Evolutionary conservation across 2,888 invertebrate genomes (phyloP).

Genomic region (Spilarctia lutea): DNA sequence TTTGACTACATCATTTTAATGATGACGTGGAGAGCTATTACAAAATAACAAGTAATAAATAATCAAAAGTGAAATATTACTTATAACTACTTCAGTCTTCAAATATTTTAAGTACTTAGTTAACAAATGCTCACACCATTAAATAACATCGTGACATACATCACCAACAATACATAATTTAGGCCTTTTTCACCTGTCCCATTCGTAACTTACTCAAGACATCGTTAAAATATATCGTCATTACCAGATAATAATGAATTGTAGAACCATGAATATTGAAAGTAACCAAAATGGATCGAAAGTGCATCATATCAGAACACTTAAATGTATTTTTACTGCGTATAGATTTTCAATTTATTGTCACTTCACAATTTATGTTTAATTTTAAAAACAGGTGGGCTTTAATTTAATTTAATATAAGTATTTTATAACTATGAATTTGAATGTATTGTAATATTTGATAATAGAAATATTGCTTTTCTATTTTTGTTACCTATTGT

Average conservation of each 20-base stretch:
- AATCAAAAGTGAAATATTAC: neutral
- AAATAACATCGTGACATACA: slow-evolving; percentile 12
- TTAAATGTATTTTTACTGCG: slow-evolving; percentile 36
- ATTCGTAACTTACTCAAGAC: slow-evolving; percentile 3
- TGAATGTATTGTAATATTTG: slow-evolving; percentile 14
- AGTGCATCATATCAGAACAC: slow-evolving; percentile 51
- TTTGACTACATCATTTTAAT: neutral
- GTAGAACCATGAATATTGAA: slow-evolving; percentile 43
- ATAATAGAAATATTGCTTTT: neutral
- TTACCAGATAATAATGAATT: slow-evolving; percentile 41
- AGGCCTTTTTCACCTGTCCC: slow-evolving; percentile 10
- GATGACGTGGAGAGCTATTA: neutral
- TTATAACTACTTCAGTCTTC: neutral
- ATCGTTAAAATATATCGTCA: slow-evolving; percentile 34
- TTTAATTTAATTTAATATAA: slow-evolving; percentile 31
- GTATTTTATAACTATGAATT: slow-evolving; percentile 31
- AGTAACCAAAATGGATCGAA: slow-evolving; percentile 51
- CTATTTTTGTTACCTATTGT: slow-evolving; percentile 26
- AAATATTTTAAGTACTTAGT: slow-evolving; percentile 6
- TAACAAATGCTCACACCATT: slow-evolving; percentile 1
- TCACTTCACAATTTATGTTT: slow-evolving; percentile 41
- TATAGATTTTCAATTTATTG: slow-evolving; percentile 48
- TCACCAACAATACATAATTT: slow-evolving; percentile 9
- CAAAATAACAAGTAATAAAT: neutral
- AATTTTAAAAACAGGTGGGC: slow-evolving; percentile 27